Evolutionary conservation across 2,797 vertebrate genomes (phyloP), one percentile per base, ranked within the genome.

Genomic region (Cyclura pinguis): DNA sequence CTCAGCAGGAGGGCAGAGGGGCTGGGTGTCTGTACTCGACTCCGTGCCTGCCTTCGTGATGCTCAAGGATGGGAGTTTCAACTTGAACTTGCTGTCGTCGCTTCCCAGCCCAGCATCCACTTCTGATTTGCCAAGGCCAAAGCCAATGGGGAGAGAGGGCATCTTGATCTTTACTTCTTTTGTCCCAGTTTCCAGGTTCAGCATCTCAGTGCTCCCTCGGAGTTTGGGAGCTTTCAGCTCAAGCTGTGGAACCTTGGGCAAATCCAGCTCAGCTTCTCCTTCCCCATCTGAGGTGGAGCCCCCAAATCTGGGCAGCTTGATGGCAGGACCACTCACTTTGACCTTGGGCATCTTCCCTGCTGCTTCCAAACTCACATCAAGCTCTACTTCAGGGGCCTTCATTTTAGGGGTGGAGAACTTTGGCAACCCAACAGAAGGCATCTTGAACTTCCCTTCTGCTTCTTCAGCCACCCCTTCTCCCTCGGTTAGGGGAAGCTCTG

Each of bases 261-360:
- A 32, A 7, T 92, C 96, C 0, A 80, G 84, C 2, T 97, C 95
- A 47, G 87, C 67, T 88, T 97, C 96, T 16, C 7, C 13, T 6
- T 92, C 92, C 35, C 73, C 77, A 64, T 96, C 97, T 80, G 97
- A 98, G 72, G 96, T 95, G 91, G 97, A 98, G 78, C 93, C 97
- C 89, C 98, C 98, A 94, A 98, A 98, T 90, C 97, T 98, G 3
- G 97, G 98, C 93, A 98, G 90, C 86, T 97, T 95, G 73, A 98
- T 97, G 94, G 97, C 97, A 1, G 97, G 97, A 42, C 96, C 95
- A 95, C 98, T 98, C 35, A 98, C 84, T 91, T 97, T 97, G 52
- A 97, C 55, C 27, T 98, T 96, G 0, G 97, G 96, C 10, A 97
- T 73, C 78, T 98, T 95, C 4, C 97, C 96, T 82, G 83, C 76